Conservation (phyloP, 2,888 invertebrate genomes). For the Drosophila subquinaria region DNA sequence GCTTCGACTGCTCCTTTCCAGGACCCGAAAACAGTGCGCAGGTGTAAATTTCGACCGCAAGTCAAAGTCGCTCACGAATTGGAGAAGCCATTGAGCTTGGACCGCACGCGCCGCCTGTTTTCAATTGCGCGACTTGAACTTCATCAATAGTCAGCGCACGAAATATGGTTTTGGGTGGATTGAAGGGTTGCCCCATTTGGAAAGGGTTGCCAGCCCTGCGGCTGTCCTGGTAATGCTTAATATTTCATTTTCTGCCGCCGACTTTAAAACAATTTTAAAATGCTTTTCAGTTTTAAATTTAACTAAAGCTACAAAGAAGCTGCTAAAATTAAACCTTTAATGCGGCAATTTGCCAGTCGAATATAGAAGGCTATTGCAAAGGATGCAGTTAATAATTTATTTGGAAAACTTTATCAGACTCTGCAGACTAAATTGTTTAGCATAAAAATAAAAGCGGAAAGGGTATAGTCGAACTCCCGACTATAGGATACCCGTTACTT, state of each 20-base stretch:
- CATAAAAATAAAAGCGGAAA: no score
- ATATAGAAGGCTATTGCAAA: not conserved
- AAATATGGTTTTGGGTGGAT: conserved; percentile 12
- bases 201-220: conserved; percentile 7
- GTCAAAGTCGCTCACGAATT: conserved; percentile 27
- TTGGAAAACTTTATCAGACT: not conserved
- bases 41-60: conserved; percentile 66
- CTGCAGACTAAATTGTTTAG: no score
- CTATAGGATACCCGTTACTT: no score
- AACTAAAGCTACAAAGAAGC: not conserved
- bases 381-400: not conserved
- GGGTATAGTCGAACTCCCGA: no score
- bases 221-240: conserved; percentile 16
- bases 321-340: not conserved
- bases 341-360: not conserved
- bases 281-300: conserved; percentile 15
- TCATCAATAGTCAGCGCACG: conserved; percentile 68
- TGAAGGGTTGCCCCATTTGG: conserved; percentile 30
- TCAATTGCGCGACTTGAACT: conserved; percentile 59
- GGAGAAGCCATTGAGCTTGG: conserved; percentile 47
- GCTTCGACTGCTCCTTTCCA: not conserved
- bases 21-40: conserved; percentile 28
- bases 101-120: conserved; percentile 63
- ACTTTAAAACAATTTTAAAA: conserved; percentile 31
- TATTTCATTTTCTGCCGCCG: conserved; percentile 29